Evolutionary conservation across 2,113 vertebrate genomes (phyloP).

Genomic region (Hyperoodon ampullatus): DNA sequence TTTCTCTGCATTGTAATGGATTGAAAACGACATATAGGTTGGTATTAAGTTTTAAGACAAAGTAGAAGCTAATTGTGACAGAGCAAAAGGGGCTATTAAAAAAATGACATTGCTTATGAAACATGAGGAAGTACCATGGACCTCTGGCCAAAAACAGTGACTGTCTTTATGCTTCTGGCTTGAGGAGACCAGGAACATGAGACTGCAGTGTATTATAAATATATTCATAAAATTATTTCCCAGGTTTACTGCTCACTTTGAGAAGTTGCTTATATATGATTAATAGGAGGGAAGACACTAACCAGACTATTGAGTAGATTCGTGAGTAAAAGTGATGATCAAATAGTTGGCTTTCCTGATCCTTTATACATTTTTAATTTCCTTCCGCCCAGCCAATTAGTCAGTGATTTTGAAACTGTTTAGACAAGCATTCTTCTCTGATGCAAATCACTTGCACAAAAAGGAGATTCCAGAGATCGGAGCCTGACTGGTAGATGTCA

Average conservation of each 20-base stretch:
- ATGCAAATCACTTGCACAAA: neutral
- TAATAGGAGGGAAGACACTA: neutral
- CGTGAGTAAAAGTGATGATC: neutral
- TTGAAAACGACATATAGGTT: constrained; percentile 22
- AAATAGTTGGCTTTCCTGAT: neutral
- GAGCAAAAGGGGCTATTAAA: neutral
- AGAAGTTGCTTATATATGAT: neutral
- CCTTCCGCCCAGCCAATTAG: neutral
- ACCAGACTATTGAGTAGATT: neutral
- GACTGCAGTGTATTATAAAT: neutral
- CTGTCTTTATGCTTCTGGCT: neutral
- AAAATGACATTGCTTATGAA: neutral
- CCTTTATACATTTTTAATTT: constrained; percentile 3
- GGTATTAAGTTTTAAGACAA: constrained; percentile 4
- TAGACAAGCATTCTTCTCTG: neutral
- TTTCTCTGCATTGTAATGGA: neutral
- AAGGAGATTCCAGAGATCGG: neutral
- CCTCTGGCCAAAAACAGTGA: neutral
- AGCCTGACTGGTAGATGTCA: neutral
- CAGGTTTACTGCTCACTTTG: neutral
- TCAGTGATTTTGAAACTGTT: neutral
- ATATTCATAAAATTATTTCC: neutral
- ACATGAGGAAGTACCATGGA: neutral
- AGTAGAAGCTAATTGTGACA: neutral
- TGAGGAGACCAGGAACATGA: neutral